Conservation (phyloP, 2,888 invertebrate genomes). For the Erpobdella octoculata region DNA sequence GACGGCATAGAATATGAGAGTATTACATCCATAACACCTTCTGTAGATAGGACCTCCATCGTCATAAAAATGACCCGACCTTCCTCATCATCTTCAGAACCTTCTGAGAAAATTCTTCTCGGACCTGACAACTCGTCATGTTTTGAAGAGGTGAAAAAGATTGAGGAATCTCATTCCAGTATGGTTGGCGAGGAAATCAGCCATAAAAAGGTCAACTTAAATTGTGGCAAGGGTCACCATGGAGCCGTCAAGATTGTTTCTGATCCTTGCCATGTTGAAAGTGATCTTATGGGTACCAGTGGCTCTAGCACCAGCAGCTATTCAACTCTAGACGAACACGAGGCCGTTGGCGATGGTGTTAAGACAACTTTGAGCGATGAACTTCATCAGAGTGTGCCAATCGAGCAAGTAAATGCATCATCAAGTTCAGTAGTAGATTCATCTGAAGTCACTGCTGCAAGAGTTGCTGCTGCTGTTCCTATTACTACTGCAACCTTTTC, state of each 20-base stretch:
- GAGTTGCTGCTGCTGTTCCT: neutral
- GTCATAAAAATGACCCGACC: slow-evolving; percentile 1
- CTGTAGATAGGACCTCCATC: neutral
- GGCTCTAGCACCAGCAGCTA: neutral
- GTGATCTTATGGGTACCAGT: neutral
- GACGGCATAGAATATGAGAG: neutral
- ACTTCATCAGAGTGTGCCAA: no score
- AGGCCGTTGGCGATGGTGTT: neutral
- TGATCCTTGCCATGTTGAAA: neutral
- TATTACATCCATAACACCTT: neutral
- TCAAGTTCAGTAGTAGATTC: no score
- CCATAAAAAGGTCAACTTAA: neutral
- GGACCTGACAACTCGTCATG: no score
- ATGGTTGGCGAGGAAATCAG: neutral
- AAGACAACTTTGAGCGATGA: neutral
- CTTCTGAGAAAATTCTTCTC: no score
- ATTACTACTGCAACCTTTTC: neutral
- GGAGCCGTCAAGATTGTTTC: neutral
- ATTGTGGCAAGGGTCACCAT: neutral
- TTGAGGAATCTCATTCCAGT: neutral
- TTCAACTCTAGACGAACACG: neutral
- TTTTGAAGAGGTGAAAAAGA: neutral
- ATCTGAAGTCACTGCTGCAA: neutral
- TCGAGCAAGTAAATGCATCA: no score
- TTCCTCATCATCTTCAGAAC: neutral